Conservation (phyloP, 2,888 invertebrate species). For the Achlya flavicornis region DNA sequence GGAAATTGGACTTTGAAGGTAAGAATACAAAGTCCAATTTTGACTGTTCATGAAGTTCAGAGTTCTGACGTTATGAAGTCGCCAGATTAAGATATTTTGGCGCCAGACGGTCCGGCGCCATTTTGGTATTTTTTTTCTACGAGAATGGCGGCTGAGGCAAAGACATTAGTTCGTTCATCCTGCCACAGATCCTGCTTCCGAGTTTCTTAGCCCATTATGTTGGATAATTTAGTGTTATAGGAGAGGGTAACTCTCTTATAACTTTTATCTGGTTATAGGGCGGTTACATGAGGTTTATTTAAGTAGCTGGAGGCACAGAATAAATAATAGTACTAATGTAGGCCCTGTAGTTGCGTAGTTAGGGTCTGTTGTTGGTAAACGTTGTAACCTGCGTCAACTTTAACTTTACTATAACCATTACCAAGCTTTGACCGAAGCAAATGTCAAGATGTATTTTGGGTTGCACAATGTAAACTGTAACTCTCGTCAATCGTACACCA, state of each 20-base stretch:
- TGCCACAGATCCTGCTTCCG: constrained; percentile 73
- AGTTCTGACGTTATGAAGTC: constrained; percentile 44
- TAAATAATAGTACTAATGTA: too few species aligned
- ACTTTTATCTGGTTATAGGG: constrained; percentile 27
- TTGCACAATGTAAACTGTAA: too few species aligned
- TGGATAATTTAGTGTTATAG: constrained; percentile 72
- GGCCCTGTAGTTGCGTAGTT: neutral
- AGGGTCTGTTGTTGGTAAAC: too few species aligned
- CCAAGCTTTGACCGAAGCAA: too few species aligned
- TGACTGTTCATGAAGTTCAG: neutral
- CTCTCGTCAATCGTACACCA: too few species aligned
- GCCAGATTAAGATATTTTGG: constrained; percentile 53
- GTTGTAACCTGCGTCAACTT: too few species aligned
- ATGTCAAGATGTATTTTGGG: too few species aligned
- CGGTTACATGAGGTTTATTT: neutral
- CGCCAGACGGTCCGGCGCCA: constrained; percentile 74
- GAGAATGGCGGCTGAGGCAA: constrained; percentile 42
- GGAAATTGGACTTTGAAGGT: constrained; percentile 10
- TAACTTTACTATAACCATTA: too few species aligned
- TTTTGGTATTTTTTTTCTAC: constrained; percentile 58
- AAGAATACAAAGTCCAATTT: neutral
- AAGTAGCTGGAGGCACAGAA: neutral
- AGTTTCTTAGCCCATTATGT: constrained; percentile 61
- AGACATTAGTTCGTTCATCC: constrained; percentile 56
- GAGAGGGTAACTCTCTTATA: constrained; percentile 47